These are phyloP conservation scores for Engraulis encrasicolus DNA, from an alignment of 2,113 vertebrate species.

Conservation along the genomic window DNA sequence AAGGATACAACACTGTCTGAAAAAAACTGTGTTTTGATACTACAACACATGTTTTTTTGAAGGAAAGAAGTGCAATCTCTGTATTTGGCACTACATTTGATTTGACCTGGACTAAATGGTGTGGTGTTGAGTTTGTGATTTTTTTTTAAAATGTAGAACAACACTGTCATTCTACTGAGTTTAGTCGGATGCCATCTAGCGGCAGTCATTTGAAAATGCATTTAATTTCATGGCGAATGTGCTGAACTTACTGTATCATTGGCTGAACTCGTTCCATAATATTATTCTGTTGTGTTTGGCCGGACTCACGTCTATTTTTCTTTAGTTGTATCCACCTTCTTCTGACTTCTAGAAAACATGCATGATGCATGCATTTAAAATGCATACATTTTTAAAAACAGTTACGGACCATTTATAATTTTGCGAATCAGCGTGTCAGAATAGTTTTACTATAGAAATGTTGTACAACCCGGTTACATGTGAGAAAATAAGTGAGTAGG, in stretches of 20 bases:
- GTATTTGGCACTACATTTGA: no score
- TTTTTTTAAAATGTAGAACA: no score
- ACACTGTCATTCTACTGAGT: no score
- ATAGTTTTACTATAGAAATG: neutral
- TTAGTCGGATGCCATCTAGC: neutral
- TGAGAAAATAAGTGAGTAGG: neutral
- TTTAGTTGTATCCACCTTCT: neutral
- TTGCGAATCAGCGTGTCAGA: neutral
- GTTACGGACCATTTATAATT: neutral
- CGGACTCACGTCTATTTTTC: neutral
- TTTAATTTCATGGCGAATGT: neutral
- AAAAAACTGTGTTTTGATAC: no score
- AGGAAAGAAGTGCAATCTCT: no score
- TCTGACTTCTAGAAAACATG: neutral
- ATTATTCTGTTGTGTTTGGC: neutral
- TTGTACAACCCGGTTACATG: conserved; percentile 9
- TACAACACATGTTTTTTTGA: no score
- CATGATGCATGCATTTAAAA: neutral
- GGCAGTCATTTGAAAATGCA: neutral
- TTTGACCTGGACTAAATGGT: no score
- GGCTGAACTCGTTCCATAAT: neutral
- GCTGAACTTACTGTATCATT: no score
- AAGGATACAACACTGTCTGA: no score
- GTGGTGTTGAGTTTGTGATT: no score
- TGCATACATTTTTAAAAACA: neutral